Percentiles rank a stretch among this genome's conserved stretches.
Evolutionary conservation across 37 sponge, comb jelly and placozoan species (phyloP).

Genomic region (Cladorhizidae sp.): DNA sequence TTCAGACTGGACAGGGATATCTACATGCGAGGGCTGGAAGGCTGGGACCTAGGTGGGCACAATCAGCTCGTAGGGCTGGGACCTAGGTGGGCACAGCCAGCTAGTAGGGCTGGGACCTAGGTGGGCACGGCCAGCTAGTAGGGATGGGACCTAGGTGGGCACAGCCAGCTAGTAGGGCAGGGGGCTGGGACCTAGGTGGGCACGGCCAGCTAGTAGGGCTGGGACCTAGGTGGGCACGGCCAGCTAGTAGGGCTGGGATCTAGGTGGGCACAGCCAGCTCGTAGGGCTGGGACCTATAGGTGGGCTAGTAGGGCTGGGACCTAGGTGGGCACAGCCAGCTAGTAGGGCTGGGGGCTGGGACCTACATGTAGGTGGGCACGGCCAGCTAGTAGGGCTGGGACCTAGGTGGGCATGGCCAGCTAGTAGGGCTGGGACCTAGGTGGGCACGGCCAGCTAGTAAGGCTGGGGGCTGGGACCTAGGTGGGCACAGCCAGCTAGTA

Average conservation of each 20-base stretch:
- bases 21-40: conserved; percentile 64
- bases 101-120: conserved; percentile 49
- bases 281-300: conserved; percentile 42
- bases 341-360: conserved; percentile 43
- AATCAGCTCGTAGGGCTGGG: not conserved
- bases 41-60: conserved; percentile 52
- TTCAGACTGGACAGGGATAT: conserved; percentile 58
- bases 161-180: not conserved
- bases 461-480: not conserved
- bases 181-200: not conserved
- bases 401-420: not conserved
- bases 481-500: not conserved
- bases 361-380: too few relatives aligned
- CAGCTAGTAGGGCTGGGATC: not conserved
- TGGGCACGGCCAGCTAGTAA: not conserved
- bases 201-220: too few relatives aligned
- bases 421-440: conserved; percentile 53
- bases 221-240: too few relatives aligned
- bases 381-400: not conserved
- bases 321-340: conserved; percentile 35
- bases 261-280: too few relatives aligned
- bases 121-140: not conserved
- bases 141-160: not conserved
- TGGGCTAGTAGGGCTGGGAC: conserved; percentile 26
- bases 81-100: conserved; percentile 6